These are phyloP conservation scores for Pseudorhiza aurosa DNA, from an alignment of 30 jellyfish, hydroid and myxozoan species.

Conservation along the genomic window DNA sequence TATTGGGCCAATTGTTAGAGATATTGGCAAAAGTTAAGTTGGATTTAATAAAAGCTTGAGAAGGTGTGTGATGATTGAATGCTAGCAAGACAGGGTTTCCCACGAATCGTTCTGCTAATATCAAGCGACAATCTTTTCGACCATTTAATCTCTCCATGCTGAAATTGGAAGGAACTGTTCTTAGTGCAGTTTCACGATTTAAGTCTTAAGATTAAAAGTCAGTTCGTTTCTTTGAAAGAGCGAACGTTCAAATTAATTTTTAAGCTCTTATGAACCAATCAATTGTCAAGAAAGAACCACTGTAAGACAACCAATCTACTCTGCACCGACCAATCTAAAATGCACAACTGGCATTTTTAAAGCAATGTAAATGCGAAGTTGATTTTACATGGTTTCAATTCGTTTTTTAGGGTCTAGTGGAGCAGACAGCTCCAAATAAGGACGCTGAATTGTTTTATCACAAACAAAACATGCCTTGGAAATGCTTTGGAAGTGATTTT, in stretches of 20 bases:
- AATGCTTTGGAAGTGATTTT: too few relatives aligned
- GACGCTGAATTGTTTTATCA: too few relatives aligned
- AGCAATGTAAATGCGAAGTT: too few relatives aligned
- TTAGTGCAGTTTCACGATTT: neutral
- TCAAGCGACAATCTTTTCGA: constrained; percentile 18
- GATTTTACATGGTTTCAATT: too few relatives aligned
- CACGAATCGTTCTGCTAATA: constrained; percentile 15
- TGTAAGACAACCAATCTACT: too few relatives aligned
- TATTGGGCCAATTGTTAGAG: constrained; percentile 27
- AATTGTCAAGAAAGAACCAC: too few relatives aligned
- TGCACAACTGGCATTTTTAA: too few relatives aligned
- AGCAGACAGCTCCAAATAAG: too few relatives aligned
- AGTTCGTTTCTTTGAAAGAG: constrained; percentile 23
- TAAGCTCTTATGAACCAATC: neutral
- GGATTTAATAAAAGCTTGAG: constrained; percentile 33
- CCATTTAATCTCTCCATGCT: constrained; percentile 26
- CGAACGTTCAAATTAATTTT: neutral
- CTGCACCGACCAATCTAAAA: too few relatives aligned
- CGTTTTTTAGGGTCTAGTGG: too few relatives aligned
- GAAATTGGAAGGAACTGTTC: constrained; percentile 5
- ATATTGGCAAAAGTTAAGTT: constrained; percentile 10
- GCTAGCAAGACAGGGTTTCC: constrained; percentile 20
- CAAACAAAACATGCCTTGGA: too few relatives aligned
- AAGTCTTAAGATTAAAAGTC: neutral
- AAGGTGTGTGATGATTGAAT: constrained; percentile 11